These are phyloP conservation scores for Antechinus stuartii DNA, from an alignment of 2,113 vertebrate genomes.

Conservation along the genomic window DNA sequence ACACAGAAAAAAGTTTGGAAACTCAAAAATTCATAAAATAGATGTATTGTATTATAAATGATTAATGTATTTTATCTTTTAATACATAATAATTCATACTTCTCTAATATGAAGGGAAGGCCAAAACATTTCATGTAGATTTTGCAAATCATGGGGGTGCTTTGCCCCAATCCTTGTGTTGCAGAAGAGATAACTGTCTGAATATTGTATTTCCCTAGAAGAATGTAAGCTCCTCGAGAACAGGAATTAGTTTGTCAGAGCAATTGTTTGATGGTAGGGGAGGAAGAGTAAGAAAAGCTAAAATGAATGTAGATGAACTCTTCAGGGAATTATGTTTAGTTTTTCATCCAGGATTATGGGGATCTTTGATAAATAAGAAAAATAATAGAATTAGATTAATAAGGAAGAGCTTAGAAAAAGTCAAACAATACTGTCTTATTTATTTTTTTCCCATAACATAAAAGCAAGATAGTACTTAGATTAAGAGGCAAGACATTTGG, in stretches of 20 bases:
- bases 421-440: conserved; percentile 18
- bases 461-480: conserved; percentile 26
- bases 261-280: not conserved
- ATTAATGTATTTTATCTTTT: no score
- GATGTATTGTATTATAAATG: no score
- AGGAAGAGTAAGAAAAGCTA: not conserved
- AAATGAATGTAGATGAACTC: not conserved
- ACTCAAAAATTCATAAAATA: no score
- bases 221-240: not conserved
- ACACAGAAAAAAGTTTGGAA: no score
- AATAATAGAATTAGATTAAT: not conserved
- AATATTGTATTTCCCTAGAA: not conserved
- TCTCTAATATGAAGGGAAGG: no score
- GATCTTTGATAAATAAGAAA: conserved; percentile 31
- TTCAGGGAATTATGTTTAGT: not conserved
- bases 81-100: no score
- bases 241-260: not conserved
- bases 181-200: not conserved
- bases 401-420: conserved; percentile 32
- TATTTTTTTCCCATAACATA: conserved; percentile 1
- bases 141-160: no score
- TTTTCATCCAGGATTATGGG: not conserved
- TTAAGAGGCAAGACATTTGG: conserved; percentile 25
- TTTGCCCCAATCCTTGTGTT: no score
- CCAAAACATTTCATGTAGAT: no score